These are phyloP conservation scores for Muntiacus muntjak DNA, from an alignment of 2,113 vertebrate genomes.

Conservation along the genomic window DNA sequence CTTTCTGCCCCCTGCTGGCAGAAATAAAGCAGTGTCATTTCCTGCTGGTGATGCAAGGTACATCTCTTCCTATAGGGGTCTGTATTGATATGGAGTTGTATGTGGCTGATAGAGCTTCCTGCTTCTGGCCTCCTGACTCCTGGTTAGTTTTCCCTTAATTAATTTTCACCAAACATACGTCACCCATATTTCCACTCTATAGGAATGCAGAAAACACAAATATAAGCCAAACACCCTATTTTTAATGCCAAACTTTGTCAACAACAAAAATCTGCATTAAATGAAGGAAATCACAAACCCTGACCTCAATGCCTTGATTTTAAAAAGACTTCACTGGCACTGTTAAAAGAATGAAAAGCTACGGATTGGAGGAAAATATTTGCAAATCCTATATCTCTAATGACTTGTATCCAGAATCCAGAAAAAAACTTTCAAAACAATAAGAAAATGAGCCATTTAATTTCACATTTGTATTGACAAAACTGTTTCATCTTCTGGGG, in stretches of 20 bases:
- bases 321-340: background rate
- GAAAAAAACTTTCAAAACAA: background rate
- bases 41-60: background rate
- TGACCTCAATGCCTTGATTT: background rate
- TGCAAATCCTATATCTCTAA: background rate
- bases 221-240: background rate
- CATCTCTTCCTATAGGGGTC: background rate
- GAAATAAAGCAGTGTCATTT: background rate
- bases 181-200: background rate
- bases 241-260: background rate
- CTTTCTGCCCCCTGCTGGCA: background rate
- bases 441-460: background rate
- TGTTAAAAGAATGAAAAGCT: background rate
- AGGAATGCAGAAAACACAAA: background rate
- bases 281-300: background rate
- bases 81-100: background rate
- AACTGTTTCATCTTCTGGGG: background rate
- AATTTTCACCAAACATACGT: background rate
- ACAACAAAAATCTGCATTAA: background rate
- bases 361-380: background rate
- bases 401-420: background rate
- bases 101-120: background rate
- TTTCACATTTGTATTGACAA: background rate
- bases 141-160: background rate
- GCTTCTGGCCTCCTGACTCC: background rate